These are phyloP conservation scores for Halictus rubicundus DNA, from an alignment of 1,140 invertebrate genomes.

Conservation along the genomic window DNA sequence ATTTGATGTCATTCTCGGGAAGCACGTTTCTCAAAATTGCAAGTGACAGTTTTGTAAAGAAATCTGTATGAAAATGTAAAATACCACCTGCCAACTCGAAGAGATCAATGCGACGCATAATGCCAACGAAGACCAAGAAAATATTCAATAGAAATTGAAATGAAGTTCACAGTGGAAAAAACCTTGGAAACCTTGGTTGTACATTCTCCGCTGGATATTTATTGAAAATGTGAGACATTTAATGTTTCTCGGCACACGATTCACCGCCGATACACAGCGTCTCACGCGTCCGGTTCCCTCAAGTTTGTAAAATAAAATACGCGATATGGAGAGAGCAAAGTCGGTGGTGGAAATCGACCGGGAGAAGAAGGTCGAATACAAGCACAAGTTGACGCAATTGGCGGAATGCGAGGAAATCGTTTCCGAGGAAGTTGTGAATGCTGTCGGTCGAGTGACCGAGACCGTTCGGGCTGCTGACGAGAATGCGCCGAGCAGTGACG, in stretches of 20 bases:
- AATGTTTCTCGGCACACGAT: too few relatives aligned
- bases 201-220: too few relatives aligned
- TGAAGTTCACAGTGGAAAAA: too few relatives aligned
- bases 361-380: conserved; percentile 16
- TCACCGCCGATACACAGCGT: too few relatives aligned
- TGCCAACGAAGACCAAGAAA: too few relatives aligned
- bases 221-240: too few relatives aligned
- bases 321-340: conserved; percentile 16
- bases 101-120: too few relatives aligned
- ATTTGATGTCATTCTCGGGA: neutral
- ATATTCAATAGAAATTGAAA: too few relatives aligned
- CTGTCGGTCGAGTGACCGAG: conserved; percentile 49
- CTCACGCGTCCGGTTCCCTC: too few relatives aligned
- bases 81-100: neutral
- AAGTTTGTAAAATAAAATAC: too few relatives aligned
- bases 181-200: too few relatives aligned
- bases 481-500: conserved; percentile 62
- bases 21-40: conserved; percentile 11
- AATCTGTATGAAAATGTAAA: neutral
- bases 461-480: conserved; percentile 45
- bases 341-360: neutral
- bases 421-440: conserved; percentile 56
- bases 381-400: conserved; percentile 54
- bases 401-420: conserved; percentile 62
- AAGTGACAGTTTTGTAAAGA: neutral